Percentiles rank a stretch among this genome's conserved stretches.
phyloP scores from a whole-genome alignment of 2,113 vertebrate species.

The Gymnorhina tibicen region DNA sequence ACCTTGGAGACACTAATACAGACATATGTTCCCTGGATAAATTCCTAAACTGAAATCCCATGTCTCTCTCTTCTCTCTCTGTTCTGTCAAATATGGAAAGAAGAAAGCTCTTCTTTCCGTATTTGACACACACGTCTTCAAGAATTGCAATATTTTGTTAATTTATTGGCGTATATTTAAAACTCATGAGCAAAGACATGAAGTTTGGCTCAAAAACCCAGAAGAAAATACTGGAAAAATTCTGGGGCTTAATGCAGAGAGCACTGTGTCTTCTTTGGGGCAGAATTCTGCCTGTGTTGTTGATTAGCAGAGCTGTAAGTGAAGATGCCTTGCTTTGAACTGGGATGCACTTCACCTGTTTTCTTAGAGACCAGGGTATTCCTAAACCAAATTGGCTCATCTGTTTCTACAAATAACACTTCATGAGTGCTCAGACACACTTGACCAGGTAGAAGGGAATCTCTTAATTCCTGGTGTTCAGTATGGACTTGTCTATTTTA shows the following conservation, averaged over 20 bases:
- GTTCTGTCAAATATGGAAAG: neutral
- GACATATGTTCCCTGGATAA: neutral
- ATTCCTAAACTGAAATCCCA: neutral
- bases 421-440: neutral
- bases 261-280: neutral
- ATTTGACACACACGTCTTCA: neutral
- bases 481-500: neutral
- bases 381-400: neutral
- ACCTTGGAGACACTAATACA: neutral
- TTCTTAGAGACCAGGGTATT: neutral
- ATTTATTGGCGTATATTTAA: neutral
- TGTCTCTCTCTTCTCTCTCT: neutral
- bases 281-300: neutral
- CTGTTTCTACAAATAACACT: neutral
- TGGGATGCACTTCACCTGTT: neutral
- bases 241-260: neutral
- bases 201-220: neutral
- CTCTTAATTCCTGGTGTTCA: conserved; percentile 1
- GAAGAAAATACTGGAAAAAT: neutral
- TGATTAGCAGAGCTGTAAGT: neutral
- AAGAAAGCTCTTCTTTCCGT: neutral
- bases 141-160: neutral
- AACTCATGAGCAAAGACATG: neutral
- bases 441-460: neutral
- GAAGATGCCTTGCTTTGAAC: neutral